Conservation (phyloP, 2,797 vertebrate genomes). For the Leptoclinus maculatus region DNA sequence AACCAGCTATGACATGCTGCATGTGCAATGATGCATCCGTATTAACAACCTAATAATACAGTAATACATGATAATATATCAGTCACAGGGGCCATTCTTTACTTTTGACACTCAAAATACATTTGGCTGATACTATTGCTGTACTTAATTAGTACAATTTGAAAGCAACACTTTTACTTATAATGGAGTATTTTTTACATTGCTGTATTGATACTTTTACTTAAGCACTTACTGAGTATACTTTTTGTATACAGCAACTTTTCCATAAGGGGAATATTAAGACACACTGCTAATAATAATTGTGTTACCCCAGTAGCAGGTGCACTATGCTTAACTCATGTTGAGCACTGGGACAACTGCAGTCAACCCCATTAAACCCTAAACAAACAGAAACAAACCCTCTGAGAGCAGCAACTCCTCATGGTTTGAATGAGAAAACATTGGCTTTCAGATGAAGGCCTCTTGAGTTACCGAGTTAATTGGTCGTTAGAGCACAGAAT, state of each 20-base stretch:
- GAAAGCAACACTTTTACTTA: background rate
- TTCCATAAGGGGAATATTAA: slow-evolving; percentile 5
- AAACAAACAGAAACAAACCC: slow-evolving; percentile 60
- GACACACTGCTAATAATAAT: background rate
- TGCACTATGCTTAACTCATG: slow-evolving; percentile 23
- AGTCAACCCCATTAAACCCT: slow-evolving; percentile 52
- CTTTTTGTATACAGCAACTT: slow-evolving; percentile 1
- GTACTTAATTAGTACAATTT: background rate
- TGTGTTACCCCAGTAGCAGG: slow-evolving; percentile 22
- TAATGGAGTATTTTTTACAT: background rate
- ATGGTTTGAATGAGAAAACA: slow-evolving; percentile 59
- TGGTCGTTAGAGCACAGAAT: slow-evolving; percentile 68
- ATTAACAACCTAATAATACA: background rate
- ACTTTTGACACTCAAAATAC: no score
- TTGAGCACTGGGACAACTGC: slow-evolving; percentile 23
- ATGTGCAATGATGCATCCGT: background rate
- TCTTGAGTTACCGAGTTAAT: slow-evolving; percentile 71
- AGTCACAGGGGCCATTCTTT: background rate
- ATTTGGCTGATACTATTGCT: no score
- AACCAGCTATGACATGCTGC: background rate
- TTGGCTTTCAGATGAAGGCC: slow-evolving; percentile 64
- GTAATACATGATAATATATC: background rate
- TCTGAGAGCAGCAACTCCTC: slow-evolving; percentile 42
- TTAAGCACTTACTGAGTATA: background rate
- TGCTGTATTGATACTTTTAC: background rate